phyloP scores from a whole-genome alignment of 2,888 invertebrate genomes.

The Cheilosia vernalis region DNA sequence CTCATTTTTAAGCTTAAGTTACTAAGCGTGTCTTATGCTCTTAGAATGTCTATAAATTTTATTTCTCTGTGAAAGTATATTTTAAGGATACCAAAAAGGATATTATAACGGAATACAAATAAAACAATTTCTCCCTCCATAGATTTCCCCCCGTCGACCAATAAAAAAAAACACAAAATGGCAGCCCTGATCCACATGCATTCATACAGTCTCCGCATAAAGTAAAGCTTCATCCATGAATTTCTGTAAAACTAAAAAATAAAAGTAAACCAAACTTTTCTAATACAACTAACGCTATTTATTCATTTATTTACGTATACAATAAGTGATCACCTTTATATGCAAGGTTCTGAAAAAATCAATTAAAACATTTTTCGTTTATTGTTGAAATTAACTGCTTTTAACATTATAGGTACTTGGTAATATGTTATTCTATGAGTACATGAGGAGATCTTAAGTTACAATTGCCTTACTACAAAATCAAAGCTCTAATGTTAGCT shows the following conservation, averaged over 20 bases:
- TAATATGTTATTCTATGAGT: constrained; percentile 2
- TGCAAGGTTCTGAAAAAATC: neutral
- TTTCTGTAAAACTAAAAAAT: neutral
- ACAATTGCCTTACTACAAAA: neutral
- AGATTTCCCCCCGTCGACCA: too few relatives aligned
- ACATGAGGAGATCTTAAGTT: neutral
- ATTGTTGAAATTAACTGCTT: neutral
- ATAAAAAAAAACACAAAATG: too few relatives aligned
- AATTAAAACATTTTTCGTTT: neutral
- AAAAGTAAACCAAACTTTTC: constrained; percentile 12
- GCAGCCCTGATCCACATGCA: too few relatives aligned
- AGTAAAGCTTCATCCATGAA: too few relatives aligned
- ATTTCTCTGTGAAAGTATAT: too few relatives aligned
- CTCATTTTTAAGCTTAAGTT: too few relatives aligned
- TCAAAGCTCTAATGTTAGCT: constrained; percentile 1
- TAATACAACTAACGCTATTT: constrained; percentile 40
- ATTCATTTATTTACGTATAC: constrained; percentile 17
- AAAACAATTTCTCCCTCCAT: too few relatives aligned
- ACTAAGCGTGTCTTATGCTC: too few relatives aligned
- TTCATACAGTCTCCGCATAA: too few relatives aligned
- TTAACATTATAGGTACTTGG: constrained; percentile 11
- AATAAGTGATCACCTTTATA: neutral
- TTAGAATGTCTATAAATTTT: too few relatives aligned
- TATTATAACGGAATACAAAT: too few relatives aligned
- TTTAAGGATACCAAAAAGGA: too few relatives aligned